These are phyloP conservation scores for Serranus cabrilla DNA, from an alignment of 2,797 vertebrate genomes.

Conservation along the genomic window DNA sequence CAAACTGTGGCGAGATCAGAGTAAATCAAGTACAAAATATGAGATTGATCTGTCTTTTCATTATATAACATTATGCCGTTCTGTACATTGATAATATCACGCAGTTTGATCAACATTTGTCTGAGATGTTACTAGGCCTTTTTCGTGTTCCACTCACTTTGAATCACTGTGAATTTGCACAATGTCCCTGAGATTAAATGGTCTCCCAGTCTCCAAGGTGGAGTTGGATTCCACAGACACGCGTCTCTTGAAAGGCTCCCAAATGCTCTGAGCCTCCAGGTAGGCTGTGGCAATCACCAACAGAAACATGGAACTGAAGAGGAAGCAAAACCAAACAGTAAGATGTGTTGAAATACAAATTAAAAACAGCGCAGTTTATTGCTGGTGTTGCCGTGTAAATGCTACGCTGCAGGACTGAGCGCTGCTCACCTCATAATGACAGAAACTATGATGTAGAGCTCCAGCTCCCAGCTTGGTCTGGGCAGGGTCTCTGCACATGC, in stretches of 20 bases:
- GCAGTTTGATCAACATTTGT: neutral
- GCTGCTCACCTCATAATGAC: conserved; percentile 93
- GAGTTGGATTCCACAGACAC: conserved; percentile 95
- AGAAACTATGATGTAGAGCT: conserved; percentile 95
- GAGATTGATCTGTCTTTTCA: neutral
- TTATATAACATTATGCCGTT: neutral
- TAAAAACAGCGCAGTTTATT: neutral
- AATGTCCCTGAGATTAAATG: conserved; percentile 99
- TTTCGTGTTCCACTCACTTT: conserved; percentile 87
- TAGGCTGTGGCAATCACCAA: conserved; percentile 96
- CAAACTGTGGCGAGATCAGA: too few relatives aligned
- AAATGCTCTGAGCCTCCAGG: conserved; percentile 98
- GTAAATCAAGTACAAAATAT: neutral
- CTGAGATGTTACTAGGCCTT: neutral
- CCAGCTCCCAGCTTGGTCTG: conserved; percentile 96
- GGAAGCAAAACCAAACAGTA: neutral
- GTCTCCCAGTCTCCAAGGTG: conserved; percentile 93
- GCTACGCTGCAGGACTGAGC: neutral
- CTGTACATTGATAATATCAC: neutral
- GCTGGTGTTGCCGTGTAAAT: too few relatives aligned
- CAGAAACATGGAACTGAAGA: conserved; percentile 93
- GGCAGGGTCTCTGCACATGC: conserved; percentile 95
- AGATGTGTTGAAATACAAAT: neutral
- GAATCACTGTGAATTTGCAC: conserved; percentile 94
- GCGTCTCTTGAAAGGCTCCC: conserved; percentile 96